phyloP scores from a whole-genome alignment of 1,140 invertebrate species.

The Idris sp. region DNA sequence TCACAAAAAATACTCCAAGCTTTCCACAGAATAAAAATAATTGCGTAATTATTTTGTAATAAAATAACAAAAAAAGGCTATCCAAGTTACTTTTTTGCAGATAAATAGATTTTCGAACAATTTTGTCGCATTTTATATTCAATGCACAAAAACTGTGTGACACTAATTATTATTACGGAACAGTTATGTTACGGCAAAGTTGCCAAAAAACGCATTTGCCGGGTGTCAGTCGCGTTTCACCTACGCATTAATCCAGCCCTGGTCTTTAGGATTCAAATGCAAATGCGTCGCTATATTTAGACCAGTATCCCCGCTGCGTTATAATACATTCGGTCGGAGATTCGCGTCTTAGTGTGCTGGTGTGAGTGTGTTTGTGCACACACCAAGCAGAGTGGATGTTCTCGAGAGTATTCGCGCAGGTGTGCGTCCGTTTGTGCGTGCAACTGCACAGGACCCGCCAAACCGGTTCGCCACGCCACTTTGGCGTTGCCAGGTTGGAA shows the following conservation, averaged over 20 bases:
- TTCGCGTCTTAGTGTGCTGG: conserved; percentile 43
- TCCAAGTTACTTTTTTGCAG: too few species aligned
- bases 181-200: neutral
- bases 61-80: too few species aligned
- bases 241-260: conserved; percentile 76
- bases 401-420: conserved; percentile 57
- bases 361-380: conserved; percentile 8
- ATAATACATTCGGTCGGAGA: conserved; percentile 69
- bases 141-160: neutral
- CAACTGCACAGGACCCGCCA: conserved; percentile 75
- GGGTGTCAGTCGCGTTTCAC: conserved; percentile 65
- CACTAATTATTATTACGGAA: conserved; percentile 2
- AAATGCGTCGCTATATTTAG: conserved; percentile 77
- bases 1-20: too few species aligned
- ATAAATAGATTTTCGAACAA: too few species aligned
- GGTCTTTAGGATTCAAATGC: conserved; percentile 76
- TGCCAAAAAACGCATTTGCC: conserved; percentile 16
- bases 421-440: conserved; percentile 68
- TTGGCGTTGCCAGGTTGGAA: conserved; percentile 45
- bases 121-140: too few species aligned
- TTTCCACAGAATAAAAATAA: too few species aligned
- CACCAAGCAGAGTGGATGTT: conserved; percentile 19
- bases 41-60: too few species aligned
- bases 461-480: conserved; percentile 75
- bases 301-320: conserved; percentile 71